Evolutionary conservation across 2,797 vertebrate genomes (phyloP).

Genomic region (Halcyon leucocephala): DNA sequence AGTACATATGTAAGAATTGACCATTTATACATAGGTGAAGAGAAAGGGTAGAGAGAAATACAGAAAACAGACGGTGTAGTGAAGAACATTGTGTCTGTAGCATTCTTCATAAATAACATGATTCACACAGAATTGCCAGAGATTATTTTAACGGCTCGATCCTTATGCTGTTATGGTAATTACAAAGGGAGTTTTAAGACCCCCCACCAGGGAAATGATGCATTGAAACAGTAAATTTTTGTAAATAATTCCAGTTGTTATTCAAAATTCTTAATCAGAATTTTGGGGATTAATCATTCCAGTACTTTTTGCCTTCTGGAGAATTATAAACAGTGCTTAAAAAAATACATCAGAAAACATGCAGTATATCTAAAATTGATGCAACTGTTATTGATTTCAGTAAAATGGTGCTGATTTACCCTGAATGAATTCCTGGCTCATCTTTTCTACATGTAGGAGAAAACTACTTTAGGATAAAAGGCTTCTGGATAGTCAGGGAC

Average conservation of each 20-base stretch:
- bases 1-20: constrained; percentile 49
- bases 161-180: constrained; percentile 72
- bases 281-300: constrained; percentile 23
- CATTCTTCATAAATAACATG: constrained; percentile 57
- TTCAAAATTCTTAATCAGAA: constrained; percentile 50
- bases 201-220: constrained; percentile 59
- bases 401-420: background rate
- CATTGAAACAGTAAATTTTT: constrained; percentile 55
- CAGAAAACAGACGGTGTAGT: constrained; percentile 15
- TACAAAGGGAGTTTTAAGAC: constrained; percentile 69
- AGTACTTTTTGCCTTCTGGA: background rate
- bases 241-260: constrained; percentile 38
- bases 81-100: constrained; percentile 12
- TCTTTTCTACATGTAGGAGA: background rate
- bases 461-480: background rate
- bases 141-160: constrained; percentile 76
- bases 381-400: background rate
- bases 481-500: background rate
- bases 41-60: background rate
- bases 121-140: constrained; percentile 73
- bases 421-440: background rate
- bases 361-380: background rate
- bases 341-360: background rate
- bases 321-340: background rate
- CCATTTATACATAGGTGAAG: constrained; percentile 33